Evolutionary conservation across 2,797 vertebrate genomes (phyloP), one percentile per base, ranked within the genome.

Genomic region (Emys orbicularis): DNA sequence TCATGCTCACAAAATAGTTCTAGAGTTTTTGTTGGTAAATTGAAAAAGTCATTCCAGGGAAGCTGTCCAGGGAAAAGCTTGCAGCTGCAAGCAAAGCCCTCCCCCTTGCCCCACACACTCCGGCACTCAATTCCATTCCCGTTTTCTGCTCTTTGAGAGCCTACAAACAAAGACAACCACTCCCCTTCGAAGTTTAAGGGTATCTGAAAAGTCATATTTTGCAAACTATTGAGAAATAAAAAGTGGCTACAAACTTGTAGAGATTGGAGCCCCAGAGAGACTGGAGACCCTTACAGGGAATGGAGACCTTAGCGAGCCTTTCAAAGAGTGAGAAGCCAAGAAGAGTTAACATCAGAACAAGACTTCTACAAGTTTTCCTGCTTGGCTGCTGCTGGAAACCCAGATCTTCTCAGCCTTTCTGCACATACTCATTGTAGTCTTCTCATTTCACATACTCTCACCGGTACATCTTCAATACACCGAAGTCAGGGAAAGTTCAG

Each of bases 161-260:
- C 86, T 65, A n/a, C n/a, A 91, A 83, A 93, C 2, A 94, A 52
- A 84, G 5, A 29, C 7, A 59, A 83, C 52, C 13, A 29, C 56
- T 12, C 5, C 25, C 89, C 85, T 93, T 72, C 41, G 15, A 37
- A 87, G 31, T 89, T 94, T 92, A 90, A 61, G 29, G 31, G 54
- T 81, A 23, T 41, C 90, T 68, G 53, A 68, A 53, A 77, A 37
- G 52, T 61, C 29, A 61, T 61, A 91, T 76, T 97, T 95, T 92
- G 61, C 86, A 86, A 92, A 83, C 49, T 88, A 81, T 61, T 83
- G 25, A 77, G 90, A 92, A 91, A 82, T 23, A 79, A 88, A 91
- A 81, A 0, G 10, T 29, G 59, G 23, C 29, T 50, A 12, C 49
- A 85, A 90, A 88, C 47, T 79, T 92, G 77, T 21, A 91, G 9